phyloP scores from a whole-genome alignment of 2,797 vertebrate species.

The Helostoma temminkii region DNA sequence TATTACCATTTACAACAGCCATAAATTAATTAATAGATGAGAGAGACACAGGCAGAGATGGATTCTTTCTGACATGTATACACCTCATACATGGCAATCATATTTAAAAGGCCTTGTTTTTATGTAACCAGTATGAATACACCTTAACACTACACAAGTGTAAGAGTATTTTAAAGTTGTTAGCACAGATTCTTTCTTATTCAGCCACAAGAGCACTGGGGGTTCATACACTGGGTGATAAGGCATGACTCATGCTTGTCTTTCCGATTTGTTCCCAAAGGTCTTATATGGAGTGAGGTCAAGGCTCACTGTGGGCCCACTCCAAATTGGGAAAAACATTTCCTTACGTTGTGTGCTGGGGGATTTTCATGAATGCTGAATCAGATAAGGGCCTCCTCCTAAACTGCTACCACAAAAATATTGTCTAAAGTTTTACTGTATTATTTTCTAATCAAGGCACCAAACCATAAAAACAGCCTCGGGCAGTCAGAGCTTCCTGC shows the following conservation, averaged over 20 bases:
- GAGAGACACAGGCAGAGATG: background rate
- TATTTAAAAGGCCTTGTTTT: background rate
- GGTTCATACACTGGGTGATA: background rate
- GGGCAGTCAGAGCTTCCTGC: background rate
- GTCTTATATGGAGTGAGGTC: conserved; percentile 4
- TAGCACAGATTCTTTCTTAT: background rate
- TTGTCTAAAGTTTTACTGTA: background rate
- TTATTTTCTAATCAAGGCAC: background rate
- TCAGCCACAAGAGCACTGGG: background rate
- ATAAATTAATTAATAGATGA: background rate
- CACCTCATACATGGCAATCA: no score
- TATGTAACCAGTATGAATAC: background rate
- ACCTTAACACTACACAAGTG: background rate
- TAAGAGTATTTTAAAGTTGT: no score
- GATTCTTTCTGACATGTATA: background rate
- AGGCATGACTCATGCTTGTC: background rate
- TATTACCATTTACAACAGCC: conserved; percentile 11
- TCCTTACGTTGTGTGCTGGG: background rate
- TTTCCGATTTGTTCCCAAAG: background rate
- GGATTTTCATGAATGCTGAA: background rate
- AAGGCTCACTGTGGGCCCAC: background rate
- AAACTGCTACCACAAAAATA: background rate
- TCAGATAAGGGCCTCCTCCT: background rate
- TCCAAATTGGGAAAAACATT: background rate
- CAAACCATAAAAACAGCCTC: background rate